A percentile compares a stretch with the other conserved stretches of the same genome.
phyloP scores from a whole-genome alignment of 2,113 vertebrate species.

The Oreochromis aureus region DNA sequence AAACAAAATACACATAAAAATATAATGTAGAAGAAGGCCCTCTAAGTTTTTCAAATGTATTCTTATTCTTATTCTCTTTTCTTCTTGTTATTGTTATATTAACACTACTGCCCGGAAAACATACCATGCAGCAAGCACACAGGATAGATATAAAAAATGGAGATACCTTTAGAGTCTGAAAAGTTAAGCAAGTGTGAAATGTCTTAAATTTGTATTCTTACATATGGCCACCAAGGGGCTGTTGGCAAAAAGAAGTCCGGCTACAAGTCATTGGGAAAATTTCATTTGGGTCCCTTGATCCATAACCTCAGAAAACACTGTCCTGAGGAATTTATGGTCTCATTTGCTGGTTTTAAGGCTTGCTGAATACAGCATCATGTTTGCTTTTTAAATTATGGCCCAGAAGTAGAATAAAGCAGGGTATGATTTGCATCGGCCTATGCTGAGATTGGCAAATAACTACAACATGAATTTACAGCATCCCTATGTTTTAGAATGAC shows the following conservation, averaged over 20 bases:
- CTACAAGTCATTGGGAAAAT: not conserved
- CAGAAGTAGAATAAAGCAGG: not conserved
- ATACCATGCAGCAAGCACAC: not conserved
- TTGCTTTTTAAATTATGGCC: not conserved
- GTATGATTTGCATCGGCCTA: not conserved
- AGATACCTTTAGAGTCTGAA: not conserved
- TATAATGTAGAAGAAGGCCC: not conserved
- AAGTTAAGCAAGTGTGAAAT: not conserved
- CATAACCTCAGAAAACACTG: not conserved
- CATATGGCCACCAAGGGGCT: not conserved
- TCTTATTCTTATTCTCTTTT: not conserved
- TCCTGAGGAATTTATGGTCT: not conserved
- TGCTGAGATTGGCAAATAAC: not conserved
- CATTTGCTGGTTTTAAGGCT: not conserved
- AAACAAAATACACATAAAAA: not conserved
- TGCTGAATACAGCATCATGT: not conserved
- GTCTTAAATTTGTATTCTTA: not conserved
- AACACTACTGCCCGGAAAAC: fast-evolving
- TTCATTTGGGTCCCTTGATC: not conserved
- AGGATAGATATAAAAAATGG: not conserved
- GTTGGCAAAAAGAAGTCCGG: not conserved
- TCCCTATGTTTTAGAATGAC: not conserved
- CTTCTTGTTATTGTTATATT: not conserved
- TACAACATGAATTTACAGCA: not conserved
- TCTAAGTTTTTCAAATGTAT: not conserved